phyloP scores from a whole-genome alignment of 1,140 invertebrate genomes.

The Sitobion miscanthi region DNA sequence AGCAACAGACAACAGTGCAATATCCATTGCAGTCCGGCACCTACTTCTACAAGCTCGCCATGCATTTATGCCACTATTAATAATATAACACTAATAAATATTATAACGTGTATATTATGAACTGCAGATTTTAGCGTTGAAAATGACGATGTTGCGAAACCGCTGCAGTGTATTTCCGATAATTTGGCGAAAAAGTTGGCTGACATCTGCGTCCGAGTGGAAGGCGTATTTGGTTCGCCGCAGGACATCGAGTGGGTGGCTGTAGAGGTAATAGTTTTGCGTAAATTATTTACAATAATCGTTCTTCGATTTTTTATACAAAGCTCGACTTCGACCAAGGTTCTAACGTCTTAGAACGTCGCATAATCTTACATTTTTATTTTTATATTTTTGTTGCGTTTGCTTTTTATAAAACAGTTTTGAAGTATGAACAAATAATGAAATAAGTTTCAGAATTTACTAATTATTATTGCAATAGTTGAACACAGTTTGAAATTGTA shows the following conservation, averaged over 20 bases:
- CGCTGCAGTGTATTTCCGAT: background rate
- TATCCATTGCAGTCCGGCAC: too few relatives aligned
- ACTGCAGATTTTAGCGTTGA: background rate
- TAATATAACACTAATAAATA: background rate
- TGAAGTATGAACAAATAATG: background rate
- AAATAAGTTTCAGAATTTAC: background rate
- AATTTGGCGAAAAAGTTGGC: background rate
- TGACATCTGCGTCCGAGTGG: background rate
- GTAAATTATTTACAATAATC: background rate
- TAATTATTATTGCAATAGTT: background rate
- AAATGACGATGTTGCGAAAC: background rate
- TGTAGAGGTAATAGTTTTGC: slow-evolving; percentile 63
- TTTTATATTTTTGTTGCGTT: background rate
- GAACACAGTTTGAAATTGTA: background rate
- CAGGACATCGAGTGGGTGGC: slow-evolving; percentile 81
- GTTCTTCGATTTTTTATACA: background rate
- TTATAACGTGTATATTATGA: background rate
- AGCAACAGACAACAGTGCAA: too few relatives aligned
- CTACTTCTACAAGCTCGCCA: background rate
- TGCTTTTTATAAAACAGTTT: background rate
- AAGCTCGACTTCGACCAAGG: background rate
- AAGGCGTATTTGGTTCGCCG: slow-evolving; percentile 60
- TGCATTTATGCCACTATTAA: background rate
- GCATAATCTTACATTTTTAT: background rate
- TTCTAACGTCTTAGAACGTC: background rate